A percentile compares a stretch with the other conserved stretches of the same genome.
Evolutionary conservation across 2,888 invertebrate species (phyloP).

Genomic region (Dexiosoma caninum): DNA sequence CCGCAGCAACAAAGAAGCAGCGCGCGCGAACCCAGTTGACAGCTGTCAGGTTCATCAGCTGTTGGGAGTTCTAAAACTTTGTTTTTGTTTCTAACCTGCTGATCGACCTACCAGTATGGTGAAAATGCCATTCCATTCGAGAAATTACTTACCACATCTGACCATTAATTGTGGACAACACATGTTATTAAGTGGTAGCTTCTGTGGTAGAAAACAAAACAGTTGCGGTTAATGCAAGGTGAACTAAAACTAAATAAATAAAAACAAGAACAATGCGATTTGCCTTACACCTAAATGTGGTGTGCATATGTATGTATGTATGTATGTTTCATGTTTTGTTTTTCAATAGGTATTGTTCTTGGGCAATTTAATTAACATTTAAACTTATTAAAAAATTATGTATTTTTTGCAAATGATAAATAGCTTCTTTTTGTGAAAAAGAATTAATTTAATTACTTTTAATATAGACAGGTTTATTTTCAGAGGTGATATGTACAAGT

Average conservation of each 20-base stretch:
- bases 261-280: too few relatives aligned
- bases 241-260: too few relatives aligned
- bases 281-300: neutral
- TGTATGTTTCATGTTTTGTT: neutral
- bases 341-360: neutral
- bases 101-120: constrained; percentile 38
- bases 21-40: constrained; percentile 60
- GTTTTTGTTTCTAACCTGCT: constrained; percentile 43
- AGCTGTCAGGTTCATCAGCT: constrained; percentile 60
- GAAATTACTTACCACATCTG: constrained; percentile 30
- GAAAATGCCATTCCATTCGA: constrained; percentile 53
- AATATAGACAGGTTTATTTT: too few relatives aligned
- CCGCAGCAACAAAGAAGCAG: constrained; percentile 56
- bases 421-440: too few relatives aligned
- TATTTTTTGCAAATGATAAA: too few relatives aligned
- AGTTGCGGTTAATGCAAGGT: too few relatives aligned
- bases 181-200: constrained; percentile 14
- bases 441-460: too few relatives aligned
- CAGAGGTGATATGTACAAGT: too few relatives aligned
- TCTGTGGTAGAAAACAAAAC: neutral
- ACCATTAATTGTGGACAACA: constrained; percentile 24
- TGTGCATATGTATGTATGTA: neutral
- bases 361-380: too few relatives aligned
- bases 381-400: too few relatives aligned
- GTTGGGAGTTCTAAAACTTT: constrained; percentile 46